Evolutionary conservation across 2,113 vertebrate genomes (phyloP), one percentile per base, ranked within the genome.

Genomic region (Poeciliopsis occidentalis): DNA sequence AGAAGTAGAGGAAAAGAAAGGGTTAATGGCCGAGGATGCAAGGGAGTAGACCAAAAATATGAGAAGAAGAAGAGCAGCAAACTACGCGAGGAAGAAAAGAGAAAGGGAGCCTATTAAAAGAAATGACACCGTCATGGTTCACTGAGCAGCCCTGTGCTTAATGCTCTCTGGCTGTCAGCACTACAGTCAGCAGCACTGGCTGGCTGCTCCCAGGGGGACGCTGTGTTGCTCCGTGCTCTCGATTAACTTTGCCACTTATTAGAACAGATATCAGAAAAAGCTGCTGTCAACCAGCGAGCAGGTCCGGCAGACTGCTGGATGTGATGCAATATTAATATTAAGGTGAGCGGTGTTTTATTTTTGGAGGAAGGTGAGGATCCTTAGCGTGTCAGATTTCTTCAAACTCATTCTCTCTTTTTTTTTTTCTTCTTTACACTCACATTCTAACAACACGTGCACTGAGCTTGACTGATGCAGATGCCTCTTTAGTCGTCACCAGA

Each of bases 101-200:
- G 84, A 89, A 84, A 85, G 81, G 84, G 87, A 80, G 81, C 89
- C 92, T 92, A 93, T 93, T 93, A 92, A 93, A 93, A 92, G 88
- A 87, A 88, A 89, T 90, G 92, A 92, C 90, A 92, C 90, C 75
- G 89, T 90, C 91, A 91, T 72, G 91, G 92, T 91, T 92, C 86
- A 90, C 71, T 87, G 92, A 74, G 83, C 85, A 80, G 70, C 87
- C 85, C 82, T 86, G 90, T 92, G 89, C 90, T 92, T 89, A 92
- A 92, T 91, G 89, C 91, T 91, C 80, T 87, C 79, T 88, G 90
- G 87, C 87, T 93, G 91, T 92, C 91, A 91, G 83, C 78, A 76
- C 88, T 84, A 81, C 85, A 88, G 88, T 91, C 85, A 87, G 88
- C 85, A 77, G 82, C 85, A 76, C 81, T 84, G 89, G 78, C 73